A percentile compares a stretch with the other conserved stretches of the same genome.
phyloP scores from a whole-genome alignment of 2,888 invertebrate species.

The Orthosia gracilis region DNA sequence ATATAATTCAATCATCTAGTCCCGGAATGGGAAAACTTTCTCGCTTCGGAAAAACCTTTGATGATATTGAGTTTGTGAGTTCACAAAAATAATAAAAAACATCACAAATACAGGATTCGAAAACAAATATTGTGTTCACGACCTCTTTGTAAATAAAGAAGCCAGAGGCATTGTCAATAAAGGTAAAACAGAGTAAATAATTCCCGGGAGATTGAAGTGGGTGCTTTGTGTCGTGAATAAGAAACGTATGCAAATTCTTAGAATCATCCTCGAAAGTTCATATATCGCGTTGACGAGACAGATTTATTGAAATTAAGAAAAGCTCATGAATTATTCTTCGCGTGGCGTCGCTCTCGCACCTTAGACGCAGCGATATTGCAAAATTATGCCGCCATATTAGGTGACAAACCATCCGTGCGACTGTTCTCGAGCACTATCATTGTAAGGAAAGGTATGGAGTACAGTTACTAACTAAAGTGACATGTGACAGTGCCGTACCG shows the following conservation, averaged over 20 bases:
- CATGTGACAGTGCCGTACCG: slow-evolving; percentile 55
- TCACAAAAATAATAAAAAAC: slow-evolving; percentile 32
- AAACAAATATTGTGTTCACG: slow-evolving; percentile 39
- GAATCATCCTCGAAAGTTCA: slow-evolving; percentile 49
- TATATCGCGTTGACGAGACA: slow-evolving; percentile 55
- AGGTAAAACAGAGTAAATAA: slow-evolving; percentile 39
- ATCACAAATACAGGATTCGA: slow-evolving; percentile 13
- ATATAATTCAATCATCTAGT: slow-evolving; percentile 21
- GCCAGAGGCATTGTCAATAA: slow-evolving; percentile 37
- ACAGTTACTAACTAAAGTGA: slow-evolving; percentile 62
- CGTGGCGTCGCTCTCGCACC: slow-evolving; percentile 69
- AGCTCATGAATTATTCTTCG: slow-evolving; percentile 79
- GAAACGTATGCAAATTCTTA: slow-evolving; percentile 55
- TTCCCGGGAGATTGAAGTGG: slow-evolving; percentile 29
- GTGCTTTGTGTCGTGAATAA: slow-evolving; percentile 33
- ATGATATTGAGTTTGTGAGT: slow-evolving; percentile 13
- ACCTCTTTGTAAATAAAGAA: slow-evolving; percentile 23
- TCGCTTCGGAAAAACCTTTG: slow-evolving; percentile 13
- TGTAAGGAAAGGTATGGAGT: slow-evolving; percentile 65
- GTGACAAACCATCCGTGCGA: slow-evolving; percentile 59
- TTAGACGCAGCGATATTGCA: slow-evolving; percentile 70
- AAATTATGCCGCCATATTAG: slow-evolving; percentile 70
- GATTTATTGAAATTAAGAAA: slow-evolving; percentile 72
- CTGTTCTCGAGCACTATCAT: slow-evolving; percentile 52
- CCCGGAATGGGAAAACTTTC: slow-evolving; percentile 28